Percentiles rank a stretch among this genome's conserved stretches.
These are phyloP conservation scores for Zosterops pallidus DNA, from an alignment of 2,113 vertebrate genomes.

Conservation along the genomic window DNA sequence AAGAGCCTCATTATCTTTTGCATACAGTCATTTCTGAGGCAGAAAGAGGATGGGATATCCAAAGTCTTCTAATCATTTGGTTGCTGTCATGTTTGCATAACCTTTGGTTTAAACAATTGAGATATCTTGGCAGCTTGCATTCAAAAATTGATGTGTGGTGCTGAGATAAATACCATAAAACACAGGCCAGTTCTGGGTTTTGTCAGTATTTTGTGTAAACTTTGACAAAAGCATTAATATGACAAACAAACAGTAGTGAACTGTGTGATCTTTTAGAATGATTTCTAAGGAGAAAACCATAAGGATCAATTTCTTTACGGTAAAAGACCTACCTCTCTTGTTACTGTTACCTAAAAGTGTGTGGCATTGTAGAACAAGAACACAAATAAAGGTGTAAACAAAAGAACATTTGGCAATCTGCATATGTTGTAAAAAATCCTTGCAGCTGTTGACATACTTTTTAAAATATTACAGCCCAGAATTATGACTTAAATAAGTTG, in stretches of 20 bases:
- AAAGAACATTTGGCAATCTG: neutral
- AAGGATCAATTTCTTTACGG: neutral
- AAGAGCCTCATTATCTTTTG: neutral
- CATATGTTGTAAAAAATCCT: neutral
- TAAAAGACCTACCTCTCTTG: neutral
- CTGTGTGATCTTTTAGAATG: neutral
- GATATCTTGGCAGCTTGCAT: neutral
- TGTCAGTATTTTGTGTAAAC: neutral
- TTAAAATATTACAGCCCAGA: neutral
- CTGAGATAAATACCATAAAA: slow-evolving; percentile 15
- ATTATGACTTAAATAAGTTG: neutral
- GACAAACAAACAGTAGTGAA: neutral
- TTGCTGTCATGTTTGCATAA: slow-evolving; percentile 15
- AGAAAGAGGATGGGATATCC: neutral
- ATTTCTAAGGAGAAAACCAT: neutral
- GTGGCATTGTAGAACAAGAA: neutral
- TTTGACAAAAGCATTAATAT: neutral
- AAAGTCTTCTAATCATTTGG: neutral
- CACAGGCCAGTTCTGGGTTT: neutral
- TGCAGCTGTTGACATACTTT: neutral
- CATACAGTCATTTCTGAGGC: neutral
- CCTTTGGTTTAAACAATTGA: slow-evolving; percentile 32
- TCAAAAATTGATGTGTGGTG: neutral
- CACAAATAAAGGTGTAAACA: neutral
- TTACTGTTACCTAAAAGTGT: neutral